Percentiles rank a stretch among this genome's conserved stretches.
These are phyloP conservation scores for Gadus macrocephalus DNA, from an alignment of 2,113 vertebrate genomes.

Conservation along the genomic window DNA sequence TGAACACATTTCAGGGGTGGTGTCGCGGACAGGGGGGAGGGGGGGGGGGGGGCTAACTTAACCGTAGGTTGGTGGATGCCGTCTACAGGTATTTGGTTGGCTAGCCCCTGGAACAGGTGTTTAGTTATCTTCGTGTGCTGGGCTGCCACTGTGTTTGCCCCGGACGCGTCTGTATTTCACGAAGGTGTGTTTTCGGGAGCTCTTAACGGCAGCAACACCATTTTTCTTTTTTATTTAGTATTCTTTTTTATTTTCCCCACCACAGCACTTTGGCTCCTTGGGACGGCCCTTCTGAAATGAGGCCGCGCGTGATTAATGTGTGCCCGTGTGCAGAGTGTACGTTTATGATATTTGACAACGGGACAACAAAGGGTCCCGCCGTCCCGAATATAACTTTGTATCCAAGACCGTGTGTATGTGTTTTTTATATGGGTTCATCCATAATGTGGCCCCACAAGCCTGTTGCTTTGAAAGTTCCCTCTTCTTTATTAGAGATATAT, in stretches of 20 bases:
- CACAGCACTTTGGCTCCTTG: conserved; percentile 49
- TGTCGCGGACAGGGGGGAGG: background rate
- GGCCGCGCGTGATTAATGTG: conserved; percentile 1
- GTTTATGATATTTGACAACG: conserved; percentile 22
- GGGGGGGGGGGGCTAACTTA: too few species aligned
- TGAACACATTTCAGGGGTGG: conserved; percentile 56
- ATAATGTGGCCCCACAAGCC: too few species aligned
- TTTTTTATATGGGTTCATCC: conserved; percentile 4
- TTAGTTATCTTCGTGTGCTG: background rate
- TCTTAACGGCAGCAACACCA: conserved; percentile 34
- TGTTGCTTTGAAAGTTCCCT: too few species aligned
- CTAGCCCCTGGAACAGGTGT: background rate
- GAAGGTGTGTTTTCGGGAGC: conserved; percentile 18
- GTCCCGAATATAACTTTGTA: conserved; percentile 12
- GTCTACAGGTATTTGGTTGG: too few species aligned
- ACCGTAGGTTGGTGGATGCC: too few species aligned
- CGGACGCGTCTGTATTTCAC: conserved; percentile 33
- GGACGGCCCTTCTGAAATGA: conserved; percentile 25
- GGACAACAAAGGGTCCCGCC: conserved; percentile 30
- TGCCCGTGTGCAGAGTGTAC: too few species aligned
- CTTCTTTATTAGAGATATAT: too few species aligned
- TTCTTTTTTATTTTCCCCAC: conserved; percentile 23
- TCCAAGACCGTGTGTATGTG: conserved; percentile 1
- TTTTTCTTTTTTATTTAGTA: conserved; percentile 16
- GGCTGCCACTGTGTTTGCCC: background rate